Conservation (phyloP, 2,797 vertebrate genomes). For the Notoglanidium macrostoma region DNA sequence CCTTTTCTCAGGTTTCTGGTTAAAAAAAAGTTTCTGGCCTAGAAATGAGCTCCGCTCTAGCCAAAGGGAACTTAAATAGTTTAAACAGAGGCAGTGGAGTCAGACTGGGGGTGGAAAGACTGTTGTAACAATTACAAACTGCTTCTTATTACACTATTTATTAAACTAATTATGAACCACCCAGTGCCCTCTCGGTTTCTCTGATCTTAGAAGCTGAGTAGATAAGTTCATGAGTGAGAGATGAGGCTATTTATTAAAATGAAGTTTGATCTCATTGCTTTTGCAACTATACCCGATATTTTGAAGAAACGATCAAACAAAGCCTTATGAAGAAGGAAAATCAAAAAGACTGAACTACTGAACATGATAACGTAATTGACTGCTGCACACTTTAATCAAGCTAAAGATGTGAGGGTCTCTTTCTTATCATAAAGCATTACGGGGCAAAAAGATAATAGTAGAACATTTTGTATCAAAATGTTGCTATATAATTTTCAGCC, state of each 20-base stretch:
- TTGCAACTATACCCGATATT: conserved; percentile 8
- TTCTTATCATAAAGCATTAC: conserved; percentile 13
- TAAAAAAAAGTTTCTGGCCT: not conserved
- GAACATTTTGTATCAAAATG: not conserved
- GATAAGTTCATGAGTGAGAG: not conserved
- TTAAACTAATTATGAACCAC: conserved; percentile 23
- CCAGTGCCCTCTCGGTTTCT: not conserved
- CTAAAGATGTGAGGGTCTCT: conserved; percentile 9
- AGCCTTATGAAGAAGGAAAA: not conserved
- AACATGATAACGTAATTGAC: conserved; percentile 7
- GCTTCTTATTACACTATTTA: conserved; percentile 15
- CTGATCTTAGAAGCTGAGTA: conserved; percentile 12
- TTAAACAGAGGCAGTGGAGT: not conserved
- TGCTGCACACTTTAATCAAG: not conserved
- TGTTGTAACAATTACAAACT: conserved; percentile 19
- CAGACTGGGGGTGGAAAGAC: not conserved
- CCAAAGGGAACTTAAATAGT: not conserved
- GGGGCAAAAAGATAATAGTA: conserved; percentile 4
- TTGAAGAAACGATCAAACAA: conserved; percentile 8
- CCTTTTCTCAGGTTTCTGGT: not conserved
- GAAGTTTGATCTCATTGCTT: not conserved
- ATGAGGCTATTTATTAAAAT: conserved; percentile 5
- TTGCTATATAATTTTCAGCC: not conserved
- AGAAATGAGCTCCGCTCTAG: not conserved
- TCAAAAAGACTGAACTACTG: not conserved